Percentiles rank a stretch among this genome's conserved stretches.
phyloP scores from a whole-genome alignment of 1,140 invertebrate species.

The Meloidogyne exigua region DNA sequence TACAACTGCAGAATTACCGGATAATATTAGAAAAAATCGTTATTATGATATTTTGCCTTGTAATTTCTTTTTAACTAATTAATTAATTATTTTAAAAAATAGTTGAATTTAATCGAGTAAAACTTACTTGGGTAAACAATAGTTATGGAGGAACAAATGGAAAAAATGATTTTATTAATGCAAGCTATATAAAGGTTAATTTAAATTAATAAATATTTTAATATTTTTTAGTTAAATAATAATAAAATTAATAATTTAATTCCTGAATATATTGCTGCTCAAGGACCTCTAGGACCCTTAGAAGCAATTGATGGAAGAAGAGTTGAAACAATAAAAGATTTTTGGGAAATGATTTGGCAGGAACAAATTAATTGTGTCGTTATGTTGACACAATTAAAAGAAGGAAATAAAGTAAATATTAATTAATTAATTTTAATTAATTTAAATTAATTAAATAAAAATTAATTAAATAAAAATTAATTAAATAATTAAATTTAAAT shows the following conservation, averaged over 20 bases:
- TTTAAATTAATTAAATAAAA: neutral
- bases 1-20: conserved; percentile 33
- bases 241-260: conserved; percentile 9
- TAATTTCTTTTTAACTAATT: conserved; percentile 16
- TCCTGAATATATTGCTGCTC: conserved; percentile 48
- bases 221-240: neutral
- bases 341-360: conserved; percentile 66
- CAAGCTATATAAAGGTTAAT: conserved; percentile 41
- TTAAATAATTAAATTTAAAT: too few relatives aligned
- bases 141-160: conserved; percentile 18
- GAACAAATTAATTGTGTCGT: conserved; percentile 65
- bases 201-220: neutral
- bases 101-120: conserved; percentile 53
- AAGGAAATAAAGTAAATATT: conserved; percentile 62
- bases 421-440: neutral
- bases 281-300: conserved; percentile 38
- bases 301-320: conserved; percentile 38
- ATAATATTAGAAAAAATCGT: conserved; percentile 50
- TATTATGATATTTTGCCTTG: conserved; percentile 50
- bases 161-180: conserved; percentile 48
- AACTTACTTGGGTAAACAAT: conserved; percentile 29
- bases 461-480: too few relatives aligned
- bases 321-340: conserved; percentile 51
- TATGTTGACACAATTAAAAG: conserved; percentile 65
- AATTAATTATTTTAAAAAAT: conserved; percentile 2